These are phyloP conservation scores for Glossosoma conforme DNA, from an alignment of 1,140 invertebrate genomes.

Conservation along the genomic window DNA sequence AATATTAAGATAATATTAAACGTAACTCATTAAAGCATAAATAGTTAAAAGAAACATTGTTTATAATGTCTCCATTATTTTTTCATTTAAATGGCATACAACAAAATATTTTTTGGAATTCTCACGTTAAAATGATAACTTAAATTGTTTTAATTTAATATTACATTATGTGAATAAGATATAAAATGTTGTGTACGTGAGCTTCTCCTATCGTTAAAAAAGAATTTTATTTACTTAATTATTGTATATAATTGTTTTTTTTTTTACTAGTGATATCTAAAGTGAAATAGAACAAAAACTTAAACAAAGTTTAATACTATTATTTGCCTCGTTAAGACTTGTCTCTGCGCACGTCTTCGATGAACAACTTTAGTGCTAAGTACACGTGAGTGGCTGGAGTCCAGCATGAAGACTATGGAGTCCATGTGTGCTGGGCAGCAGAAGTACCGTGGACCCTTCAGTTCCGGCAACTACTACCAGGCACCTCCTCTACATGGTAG, in stretches of 20 bases:
- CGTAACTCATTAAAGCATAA: too few species aligned
- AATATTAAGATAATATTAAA: too few species aligned
- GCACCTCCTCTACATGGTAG: conserved; percentile 41
- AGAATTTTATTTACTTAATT: background rate
- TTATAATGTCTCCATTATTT: too few species aligned
- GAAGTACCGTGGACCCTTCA: conserved; percentile 46
- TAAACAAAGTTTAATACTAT: too few species aligned
- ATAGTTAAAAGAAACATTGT: too few species aligned
- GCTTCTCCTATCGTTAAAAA: too few species aligned
- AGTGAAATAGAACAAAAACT: too few species aligned
- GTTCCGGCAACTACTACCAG: conserved; percentile 46
- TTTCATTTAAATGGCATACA: too few species aligned
- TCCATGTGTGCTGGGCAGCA: conserved; percentile 48
- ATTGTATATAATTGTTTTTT: background rate
- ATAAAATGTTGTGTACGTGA: too few species aligned
- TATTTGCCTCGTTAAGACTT: too few species aligned
- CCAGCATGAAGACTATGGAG: conserved; percentile 47
- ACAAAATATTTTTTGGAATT: background rate
- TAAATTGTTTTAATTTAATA: background rate
- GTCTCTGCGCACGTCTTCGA: too few species aligned
- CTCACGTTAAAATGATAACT: background rate
- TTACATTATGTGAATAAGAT: too few species aligned
- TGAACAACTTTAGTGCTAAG: conserved; percentile 1
- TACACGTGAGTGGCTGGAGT: background rate
- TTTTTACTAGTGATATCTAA: background rate